Percentiles rank a stretch among this genome's conserved stretches.
These are phyloP conservation scores for Tetrapedia diversipes DNA, from an alignment of 2,888 invertebrate species.

Conservation along the genomic window DNA sequence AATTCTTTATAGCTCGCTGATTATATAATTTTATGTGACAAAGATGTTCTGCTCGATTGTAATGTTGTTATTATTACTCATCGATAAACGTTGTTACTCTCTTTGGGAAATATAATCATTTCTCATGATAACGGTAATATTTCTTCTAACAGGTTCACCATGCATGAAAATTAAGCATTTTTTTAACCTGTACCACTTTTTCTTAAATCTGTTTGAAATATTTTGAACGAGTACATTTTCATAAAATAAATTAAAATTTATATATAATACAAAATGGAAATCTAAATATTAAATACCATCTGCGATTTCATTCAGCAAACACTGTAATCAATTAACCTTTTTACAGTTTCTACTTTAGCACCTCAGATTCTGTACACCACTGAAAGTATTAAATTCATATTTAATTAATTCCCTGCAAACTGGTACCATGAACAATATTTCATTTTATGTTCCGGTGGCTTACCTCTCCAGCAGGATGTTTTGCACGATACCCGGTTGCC, in stretches of 20 bases:
- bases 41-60: conserved; percentile 14
- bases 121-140: not conserved
- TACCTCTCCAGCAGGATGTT: conserved; percentile 25
- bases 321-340: not conserved
- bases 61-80: conserved; percentile 11
- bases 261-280: too few relatives aligned
- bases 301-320: not conserved
- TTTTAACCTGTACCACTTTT: too few relatives aligned
- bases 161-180: too few relatives aligned
- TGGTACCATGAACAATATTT: conserved; percentile 31
- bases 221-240: too few relatives aligned
- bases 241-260: too few relatives aligned
- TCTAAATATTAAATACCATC: too few relatives aligned
- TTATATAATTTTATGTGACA: conserved; percentile 33
- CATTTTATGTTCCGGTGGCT: conserved; percentile 26
- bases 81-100: not conserved
- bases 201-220: too few relatives aligned
- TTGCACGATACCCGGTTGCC: conserved; percentile 10
- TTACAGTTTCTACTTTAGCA: not conserved
- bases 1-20: conserved; percentile 48
- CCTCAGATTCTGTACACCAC: not conserved
- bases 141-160: not conserved
- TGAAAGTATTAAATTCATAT: conserved; percentile 24
- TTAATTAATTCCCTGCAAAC: conserved; percentile 42
- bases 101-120: not conserved